phyloP scores from a whole-genome alignment of 2,797 vertebrate species.

The Urosaurus nigricauda region DNA sequence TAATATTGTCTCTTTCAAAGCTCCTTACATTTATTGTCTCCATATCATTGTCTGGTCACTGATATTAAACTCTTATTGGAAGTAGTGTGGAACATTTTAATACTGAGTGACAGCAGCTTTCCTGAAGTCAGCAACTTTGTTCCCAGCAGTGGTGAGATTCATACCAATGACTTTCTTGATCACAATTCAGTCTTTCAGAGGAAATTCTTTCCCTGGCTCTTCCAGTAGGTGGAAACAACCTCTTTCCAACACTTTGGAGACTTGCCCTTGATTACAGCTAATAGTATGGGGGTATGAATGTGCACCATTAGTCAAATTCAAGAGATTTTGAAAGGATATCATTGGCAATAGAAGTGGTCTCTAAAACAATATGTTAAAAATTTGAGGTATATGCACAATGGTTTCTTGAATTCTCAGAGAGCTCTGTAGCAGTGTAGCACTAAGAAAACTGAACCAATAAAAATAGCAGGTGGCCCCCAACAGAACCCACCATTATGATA shows the following conservation, averaged over 20 bases:
- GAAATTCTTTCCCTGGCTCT: neutral
- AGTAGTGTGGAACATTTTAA: neutral
- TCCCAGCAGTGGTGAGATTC: neutral
- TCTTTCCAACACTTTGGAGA: no score
- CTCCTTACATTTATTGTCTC: neutral
- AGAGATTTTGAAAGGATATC: no score
- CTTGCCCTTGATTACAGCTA: no score
- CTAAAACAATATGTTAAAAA: no score
- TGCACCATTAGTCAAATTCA: no score
- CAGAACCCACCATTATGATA: no score
- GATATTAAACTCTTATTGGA: neutral
- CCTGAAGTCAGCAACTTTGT: neutral
- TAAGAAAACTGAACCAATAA: no score
- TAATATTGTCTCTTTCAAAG: neutral
- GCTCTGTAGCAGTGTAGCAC: no score
- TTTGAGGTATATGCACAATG: no score
- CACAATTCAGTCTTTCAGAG: neutral
- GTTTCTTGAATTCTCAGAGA: no score
- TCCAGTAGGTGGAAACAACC: neutral
- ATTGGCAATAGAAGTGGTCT: no score
- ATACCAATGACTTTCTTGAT: neutral
- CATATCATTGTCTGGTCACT: neutral
- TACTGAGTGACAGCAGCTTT: neutral
- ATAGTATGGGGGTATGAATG: neutral
- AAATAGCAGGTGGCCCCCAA: no score